Evolutionary conservation across 1,140 invertebrate species (phyloP).

Genomic region (Conus betulinus): DNA sequence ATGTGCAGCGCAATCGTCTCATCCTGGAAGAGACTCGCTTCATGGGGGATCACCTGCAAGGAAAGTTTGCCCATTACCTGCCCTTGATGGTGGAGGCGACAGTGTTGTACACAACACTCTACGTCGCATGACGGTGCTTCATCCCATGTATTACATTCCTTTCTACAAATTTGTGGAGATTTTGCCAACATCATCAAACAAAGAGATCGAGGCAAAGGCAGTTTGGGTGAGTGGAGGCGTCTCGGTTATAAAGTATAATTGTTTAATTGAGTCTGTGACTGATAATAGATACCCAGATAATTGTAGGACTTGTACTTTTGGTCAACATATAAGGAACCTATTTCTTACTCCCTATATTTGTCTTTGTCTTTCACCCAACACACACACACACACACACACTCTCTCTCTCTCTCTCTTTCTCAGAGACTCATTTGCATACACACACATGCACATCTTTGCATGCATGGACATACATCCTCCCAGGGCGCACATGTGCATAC

Average conservation of each 20-base stretch:
- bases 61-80: slow-evolving; percentile 69
- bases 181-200: slow-evolving; percentile 57
- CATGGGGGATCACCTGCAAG: slow-evolving; percentile 70
- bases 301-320: no score
- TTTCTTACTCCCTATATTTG: no score
- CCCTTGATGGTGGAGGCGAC: slow-evolving; percentile 68
- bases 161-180: slow-evolving; percentile 71
- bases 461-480: no score
- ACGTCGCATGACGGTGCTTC: slow-evolving; percentile 61
- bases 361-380: no score
- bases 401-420: no score
- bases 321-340: no score
- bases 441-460: no score
- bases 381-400: no score
- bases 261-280: background rate
- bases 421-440: no score
- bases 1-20: slow-evolving; percentile 64
- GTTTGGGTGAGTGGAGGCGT: slow-evolving; percentile 57
- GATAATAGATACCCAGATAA: no score
- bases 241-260: background rate
- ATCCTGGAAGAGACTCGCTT: slow-evolving; percentile 71
- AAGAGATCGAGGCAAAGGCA: slow-evolving; percentile 70
- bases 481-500: no score
- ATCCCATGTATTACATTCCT: slow-evolving; percentile 69
- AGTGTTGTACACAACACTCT: slow-evolving; percentile 70